A percentile compares a stretch with the other conserved stretches of the same genome.
Conservation (phyloP, 2,888 invertebrate genomes). For the Eugnorisma glareosa region DNA sequence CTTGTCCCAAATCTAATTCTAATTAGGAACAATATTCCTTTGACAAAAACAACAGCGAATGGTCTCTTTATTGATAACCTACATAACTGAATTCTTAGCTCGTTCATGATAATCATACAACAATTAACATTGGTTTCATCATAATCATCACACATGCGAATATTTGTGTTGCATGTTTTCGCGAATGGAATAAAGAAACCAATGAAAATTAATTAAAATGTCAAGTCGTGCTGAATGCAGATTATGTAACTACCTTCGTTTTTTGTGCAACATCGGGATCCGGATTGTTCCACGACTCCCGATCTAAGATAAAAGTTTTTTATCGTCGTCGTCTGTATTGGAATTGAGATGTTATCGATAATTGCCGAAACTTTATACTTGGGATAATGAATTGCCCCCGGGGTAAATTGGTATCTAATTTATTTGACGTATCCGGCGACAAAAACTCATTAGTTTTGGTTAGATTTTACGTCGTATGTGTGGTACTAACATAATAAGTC, state of each 20-base stretch:
- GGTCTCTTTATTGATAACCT: constrained; percentile 28
- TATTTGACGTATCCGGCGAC: constrained; percentile 10
- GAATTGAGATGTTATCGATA: constrained; percentile 49
- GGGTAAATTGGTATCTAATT: constrained; percentile 22
- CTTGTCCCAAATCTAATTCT: constrained; percentile 6
- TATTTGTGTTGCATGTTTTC: constrained; percentile 34
- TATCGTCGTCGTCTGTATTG: constrained; percentile 24
- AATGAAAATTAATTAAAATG: constrained; percentile 38
- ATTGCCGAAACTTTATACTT: constrained; percentile 22
- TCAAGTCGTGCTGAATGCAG: constrained; percentile 38
- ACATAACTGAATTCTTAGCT: constrained; percentile 8
- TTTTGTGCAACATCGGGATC: constrained; percentile 38
- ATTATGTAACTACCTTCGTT: constrained; percentile 44
- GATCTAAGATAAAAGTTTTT: constrained; percentile 34
- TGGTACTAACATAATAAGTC: not conserved
- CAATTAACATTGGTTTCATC: constrained; percentile 38
- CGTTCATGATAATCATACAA: constrained; percentile 9
- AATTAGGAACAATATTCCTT: not conserved
- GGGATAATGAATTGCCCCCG: constrained; percentile 10
- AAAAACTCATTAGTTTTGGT: not conserved
- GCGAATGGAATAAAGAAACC: constrained; percentile 1
- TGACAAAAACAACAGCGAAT: constrained; percentile 23
- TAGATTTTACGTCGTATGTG: not conserved
- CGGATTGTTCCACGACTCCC: not conserved
- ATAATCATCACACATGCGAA: not conserved